Evolutionary conservation across 2,888 invertebrate species (phyloP), one percentile per base, ranked within the genome.

Genomic region (Pogonocherus hispidulus): DNA sequence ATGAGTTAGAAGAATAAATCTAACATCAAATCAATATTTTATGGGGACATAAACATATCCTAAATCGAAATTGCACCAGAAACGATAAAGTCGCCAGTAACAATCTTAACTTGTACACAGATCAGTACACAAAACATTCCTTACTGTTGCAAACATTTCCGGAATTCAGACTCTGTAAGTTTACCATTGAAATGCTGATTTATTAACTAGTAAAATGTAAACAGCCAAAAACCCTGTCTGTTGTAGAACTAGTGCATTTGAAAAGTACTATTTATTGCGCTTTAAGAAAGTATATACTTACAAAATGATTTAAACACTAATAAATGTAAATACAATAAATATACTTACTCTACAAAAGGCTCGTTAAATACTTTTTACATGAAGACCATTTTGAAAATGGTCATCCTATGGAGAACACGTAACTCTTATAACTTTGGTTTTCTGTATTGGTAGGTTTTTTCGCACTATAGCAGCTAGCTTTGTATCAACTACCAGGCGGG

Each of bases 111-210:
- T 67, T 63, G 23, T 55, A 69, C 64, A 72, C 65, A 69, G 70
- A 67, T 67, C 54, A 63, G 69, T 67, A 69, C 57, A 69, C 69
- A 69, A 71, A 71, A 71, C 66, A 71, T 69, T 69, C 62, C 62
- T 56, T 56, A 55, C 27, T 60, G 70, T 47, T 47, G 47, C 65
- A 62, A 62, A 62, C 67, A 67, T 67, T 70, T 70, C 71, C 67
- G 67, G 71, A 69, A 71, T 71, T 69, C 67, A 65, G 69, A 71
- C 63, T 67, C 65, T 69, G n/a, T 52, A 55, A 67, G 69, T 69
- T 71, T 71, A 71, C 54, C 69, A 67, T 65, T 71, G 69, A 67
- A 71, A 69, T 67, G 54, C 65, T 63, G 64, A 71, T 71, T 68
- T 71, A 71, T 66, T 57, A 55, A 66, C 66, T 68, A 69, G 63